These are phyloP conservation scores for Haliclystus octoradiatus DNA, from an alignment of 30 jellyfish, hydroid and myxozoan genomes.

Conservation along the genomic window DNA sequence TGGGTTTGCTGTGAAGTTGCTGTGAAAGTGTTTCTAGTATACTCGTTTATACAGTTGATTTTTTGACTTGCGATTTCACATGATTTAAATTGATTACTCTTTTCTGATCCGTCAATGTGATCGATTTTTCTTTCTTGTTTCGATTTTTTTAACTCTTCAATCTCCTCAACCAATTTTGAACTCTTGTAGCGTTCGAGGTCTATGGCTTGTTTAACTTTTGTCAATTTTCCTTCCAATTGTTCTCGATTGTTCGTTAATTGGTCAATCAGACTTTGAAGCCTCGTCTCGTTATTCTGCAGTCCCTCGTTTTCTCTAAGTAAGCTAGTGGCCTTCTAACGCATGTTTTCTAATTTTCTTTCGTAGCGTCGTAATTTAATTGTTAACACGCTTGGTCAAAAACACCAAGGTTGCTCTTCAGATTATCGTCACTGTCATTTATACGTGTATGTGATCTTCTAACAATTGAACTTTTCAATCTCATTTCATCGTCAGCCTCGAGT, in stretches of 20 bases:
- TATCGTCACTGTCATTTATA: too few relatives aligned
- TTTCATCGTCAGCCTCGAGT: not conserved
- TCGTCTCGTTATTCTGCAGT: not conserved
- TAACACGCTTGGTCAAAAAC: not conserved
- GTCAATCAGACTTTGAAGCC: not conserved
- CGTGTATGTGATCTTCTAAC: too few relatives aligned
- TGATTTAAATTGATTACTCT: too few relatives aligned
- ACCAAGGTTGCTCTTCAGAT: not conserved
- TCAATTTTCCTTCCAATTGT: not conserved
- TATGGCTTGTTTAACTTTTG: not conserved
- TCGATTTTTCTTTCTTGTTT: too few relatives aligned
- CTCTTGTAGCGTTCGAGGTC: not conserved
- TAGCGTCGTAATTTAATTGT: not conserved
- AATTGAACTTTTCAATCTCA: too few relatives aligned
- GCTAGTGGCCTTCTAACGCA: not conserved
- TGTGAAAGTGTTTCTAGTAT: not conserved
- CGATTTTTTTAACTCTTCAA: not conserved
- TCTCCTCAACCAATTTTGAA: not conserved
- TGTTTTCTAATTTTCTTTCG: not conserved
- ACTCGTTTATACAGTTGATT: too few relatives aligned
- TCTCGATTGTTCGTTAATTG: not conserved
- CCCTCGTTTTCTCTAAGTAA: not conserved
- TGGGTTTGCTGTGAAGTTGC: not conserved
- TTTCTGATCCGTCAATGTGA: too few relatives aligned
- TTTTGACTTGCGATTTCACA: too few relatives aligned